These are phyloP conservation scores for Papilio aristodemus DNA, from an alignment of 1,140 invertebrate genomes.

Conservation along the genomic window DNA sequence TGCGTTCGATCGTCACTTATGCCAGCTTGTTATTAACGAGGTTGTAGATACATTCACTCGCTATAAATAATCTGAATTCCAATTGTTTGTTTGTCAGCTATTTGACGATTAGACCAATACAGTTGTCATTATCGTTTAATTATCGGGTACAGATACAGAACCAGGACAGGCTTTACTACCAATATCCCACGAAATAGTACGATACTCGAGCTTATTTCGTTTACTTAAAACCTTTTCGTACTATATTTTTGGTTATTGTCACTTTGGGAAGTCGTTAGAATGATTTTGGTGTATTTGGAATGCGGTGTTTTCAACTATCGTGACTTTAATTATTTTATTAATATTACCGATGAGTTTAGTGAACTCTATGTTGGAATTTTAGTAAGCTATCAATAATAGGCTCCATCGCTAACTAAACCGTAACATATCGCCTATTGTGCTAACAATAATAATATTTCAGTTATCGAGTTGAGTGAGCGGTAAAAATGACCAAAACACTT, in stretches of 20 bases:
- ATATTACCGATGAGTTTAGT: background rate
- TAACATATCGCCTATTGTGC: conserved; percentile 13
- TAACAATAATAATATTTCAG: conserved; percentile 25
- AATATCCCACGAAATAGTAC: too few relatives aligned
- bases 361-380: background rate
- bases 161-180: too few relatives aligned
- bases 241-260: too few relatives aligned
- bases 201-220: too few relatives aligned
- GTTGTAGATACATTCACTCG: background rate
- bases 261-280: too few relatives aligned
- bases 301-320: background rate
- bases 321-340: background rate
- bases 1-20: conserved; percentile 30
- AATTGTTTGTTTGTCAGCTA: background rate
- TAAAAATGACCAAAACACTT: conserved; percentile 33
- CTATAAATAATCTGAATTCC: background rate
- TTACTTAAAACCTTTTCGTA: too few relatives aligned
- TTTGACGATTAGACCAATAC: background rate
- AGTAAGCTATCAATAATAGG: background rate
- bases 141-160: too few relatives aligned
- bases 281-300: too few relatives aligned
- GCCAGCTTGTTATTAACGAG: background rate
- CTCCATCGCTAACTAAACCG: background rate
- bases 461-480: conserved; percentile 32
- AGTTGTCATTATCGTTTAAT: background rate